These are phyloP conservation scores for Noctuana brunneofusca DNA, from an alignment of 2,888 invertebrate genomes.

Conservation along the genomic window DNA sequence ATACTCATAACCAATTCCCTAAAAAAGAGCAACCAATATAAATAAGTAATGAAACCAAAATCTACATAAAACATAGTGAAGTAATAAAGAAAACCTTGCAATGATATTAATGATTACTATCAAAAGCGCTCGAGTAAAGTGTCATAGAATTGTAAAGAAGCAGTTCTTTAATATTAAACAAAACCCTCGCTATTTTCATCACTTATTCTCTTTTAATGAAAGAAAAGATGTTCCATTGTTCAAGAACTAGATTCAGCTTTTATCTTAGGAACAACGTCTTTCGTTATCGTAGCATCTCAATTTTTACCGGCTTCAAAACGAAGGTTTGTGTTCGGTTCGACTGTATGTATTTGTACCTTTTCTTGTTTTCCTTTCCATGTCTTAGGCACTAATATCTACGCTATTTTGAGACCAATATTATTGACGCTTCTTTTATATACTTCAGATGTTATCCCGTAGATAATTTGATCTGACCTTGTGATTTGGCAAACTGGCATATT, in stretches of 20 bases:
- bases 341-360: too few relatives aligned
- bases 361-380: too few relatives aligned
- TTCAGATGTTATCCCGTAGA: too few relatives aligned
- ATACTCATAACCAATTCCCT: too few relatives aligned
- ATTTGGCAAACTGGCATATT: too few relatives aligned
- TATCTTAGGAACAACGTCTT: constrained; percentile 18
- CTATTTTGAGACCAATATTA: too few relatives aligned
- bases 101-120: constrained; percentile 26
- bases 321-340: too few relatives aligned
- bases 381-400: too few relatives aligned
- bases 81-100: constrained; percentile 20
- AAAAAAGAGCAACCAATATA: background rate
- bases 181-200: constrained; percentile 33
- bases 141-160: constrained; percentile 35
- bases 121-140: constrained; percentile 21
- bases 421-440: too few relatives aligned
- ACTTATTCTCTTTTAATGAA: constrained; percentile 36
- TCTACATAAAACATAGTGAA: background rate
- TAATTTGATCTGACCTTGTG: too few relatives aligned
- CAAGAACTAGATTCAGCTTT: constrained; percentile 31
- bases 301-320: constrained; percentile 10
- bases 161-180: constrained; percentile 35
- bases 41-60: background rate
- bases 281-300: constrained; percentile 11
- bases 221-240: constrained; percentile 34